phyloP scores from a whole-genome alignment of 2,888 invertebrate species.

The Phoronis australis region DNA sequence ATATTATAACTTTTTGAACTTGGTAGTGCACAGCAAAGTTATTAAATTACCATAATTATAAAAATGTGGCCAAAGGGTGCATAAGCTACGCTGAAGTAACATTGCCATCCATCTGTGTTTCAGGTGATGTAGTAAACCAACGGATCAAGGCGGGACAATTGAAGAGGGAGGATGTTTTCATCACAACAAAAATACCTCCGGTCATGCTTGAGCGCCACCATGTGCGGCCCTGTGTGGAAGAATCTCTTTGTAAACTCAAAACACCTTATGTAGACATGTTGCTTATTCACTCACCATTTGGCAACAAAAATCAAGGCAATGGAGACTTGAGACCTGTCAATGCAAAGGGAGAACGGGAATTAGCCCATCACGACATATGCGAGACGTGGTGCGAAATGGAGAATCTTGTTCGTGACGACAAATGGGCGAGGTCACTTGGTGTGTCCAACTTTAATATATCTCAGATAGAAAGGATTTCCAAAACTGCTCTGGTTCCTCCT shows the following conservation, averaged over 20 bases:
- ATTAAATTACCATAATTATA: no score
- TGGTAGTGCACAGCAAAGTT: no score
- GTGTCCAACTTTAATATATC: slow-evolving; percentile 31
- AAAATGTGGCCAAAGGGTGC: no score
- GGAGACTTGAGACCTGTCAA: slow-evolving; percentile 16
- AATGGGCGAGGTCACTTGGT: slow-evolving; percentile 26
- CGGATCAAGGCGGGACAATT: slow-evolving; percentile 20
- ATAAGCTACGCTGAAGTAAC: no score
- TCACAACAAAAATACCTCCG: slow-evolving; percentile 28
- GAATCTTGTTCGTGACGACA: slow-evolving; percentile 17
- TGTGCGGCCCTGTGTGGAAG: slow-evolving; percentile 19
- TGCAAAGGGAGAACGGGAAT: slow-evolving; percentile 15
- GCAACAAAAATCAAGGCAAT: slow-evolving; percentile 20
- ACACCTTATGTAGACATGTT: slow-evolving; percentile 29
- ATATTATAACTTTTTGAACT: no score
- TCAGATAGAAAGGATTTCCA: slow-evolving; percentile 23
- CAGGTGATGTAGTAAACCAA: slow-evolving; percentile 22
- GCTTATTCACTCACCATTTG: slow-evolving; percentile 36
- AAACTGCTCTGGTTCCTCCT: slow-evolving; percentile 19
- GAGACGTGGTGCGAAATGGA: slow-evolving; percentile 31
- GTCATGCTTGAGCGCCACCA: slow-evolving; percentile 17
- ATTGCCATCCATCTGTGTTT: no score
- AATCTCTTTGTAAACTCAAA: slow-evolving; percentile 25
- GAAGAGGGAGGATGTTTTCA: slow-evolving; percentile 25
- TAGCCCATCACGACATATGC: slow-evolving; percentile 18